Evolutionary conservation across 2,888 invertebrate genomes (phyloP), one percentile per base, ranked within the genome.

Genomic region (Crepidodera aurea): DNA sequence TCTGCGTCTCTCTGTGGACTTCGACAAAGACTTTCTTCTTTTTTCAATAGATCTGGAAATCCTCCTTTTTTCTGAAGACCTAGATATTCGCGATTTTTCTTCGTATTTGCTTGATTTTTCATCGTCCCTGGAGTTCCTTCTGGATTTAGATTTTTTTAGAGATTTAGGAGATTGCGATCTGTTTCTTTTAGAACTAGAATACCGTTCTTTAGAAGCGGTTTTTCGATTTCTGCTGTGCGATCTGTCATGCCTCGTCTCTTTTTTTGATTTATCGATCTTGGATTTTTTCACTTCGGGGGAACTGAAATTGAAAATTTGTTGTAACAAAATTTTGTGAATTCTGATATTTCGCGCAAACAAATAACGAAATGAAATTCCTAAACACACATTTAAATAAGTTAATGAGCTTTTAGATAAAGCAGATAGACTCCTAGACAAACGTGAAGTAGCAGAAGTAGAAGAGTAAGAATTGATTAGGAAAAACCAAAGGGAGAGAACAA

Each of bases 261-360:
- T 62, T 37, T 68, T 67, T 51, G 63, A 40, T 56, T 71, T 60
- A 7, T 67, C 69, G 29, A 62, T 56, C 57, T 69, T 69, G 12
- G 60, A 15, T 55, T 66, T 69, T 65, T 69, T 73, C 44, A 64
- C 64, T 6, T 77, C 76, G 10, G 78, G 76, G 1, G 79, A 79
- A 67, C 79, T 79, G 60, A 53, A 69, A 69, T 12, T 13, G 12
- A 34, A 22, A 22, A n/a, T n/a, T n/a, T n/a, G n/a, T n/a, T n/a
- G n/a, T n/a, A n/a, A n/a, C n/a, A n/a, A n/a, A n/a, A n/a, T n/a
- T n/a, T n/a, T n/a, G n/a, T n/a, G n/a, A n/a, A n/a, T n/a, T n/a
- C n/a, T n/a, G n/a, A n/a, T n/a, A n/a, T n/a, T n/a, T n/a, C n/a
- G n/a, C n/a, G n/a, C n/a, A n/a, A n/a, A n/a, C n/a, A n/a, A n/a